Evolutionary conservation across 2,113 vertebrate species (phyloP), one percentile per base, ranked within the genome.

Genomic region (Genyomyrus donnyi): DNA sequence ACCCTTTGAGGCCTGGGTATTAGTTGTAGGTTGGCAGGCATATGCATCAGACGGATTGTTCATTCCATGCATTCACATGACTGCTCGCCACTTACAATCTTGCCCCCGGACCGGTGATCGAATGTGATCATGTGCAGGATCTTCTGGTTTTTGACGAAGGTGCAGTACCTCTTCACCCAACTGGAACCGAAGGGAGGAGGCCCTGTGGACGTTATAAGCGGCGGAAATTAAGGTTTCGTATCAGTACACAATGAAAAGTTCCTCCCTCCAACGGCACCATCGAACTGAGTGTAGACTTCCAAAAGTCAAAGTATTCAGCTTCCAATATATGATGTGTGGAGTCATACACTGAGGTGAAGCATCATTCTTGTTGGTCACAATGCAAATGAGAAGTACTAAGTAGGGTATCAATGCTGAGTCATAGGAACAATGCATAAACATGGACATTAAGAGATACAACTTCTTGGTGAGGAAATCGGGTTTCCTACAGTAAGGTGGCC

Each of bases 111-210:
- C 96, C 97, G 96, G 95, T 99, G 98, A 91, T 99, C 98, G 91
- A 98, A 99, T 0, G 98, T 98, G 92, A 98, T 95, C 96, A 99
- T 98, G 92, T 97, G 96, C 89, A 99, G 97, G 84, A 97, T 97
- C 93, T 99, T 98, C 92, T 98, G 96, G 27, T 98, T 96, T 90
- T 99, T 99, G 90, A 97, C 97, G 74, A 98, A 99, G 0, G 96
- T 99, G 94, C 97, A 97, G 93, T 99, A 99, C 92, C 98, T 97
- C 93, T 99, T 99, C 88, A 99, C 98, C 98, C 98, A 99, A 27
- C 97, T 99, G 92, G 98, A 99, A 90, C 98, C 98, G 91, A 99
- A 99, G 0, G 98, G 98, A 91, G 98, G 97, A 8, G 98, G 98
- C 89, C 98, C 98, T 99, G 66, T 1, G 93, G 53, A 90, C 3